Evolutionary conservation across 2,113 vertebrate species (phyloP).

Genomic region (Percopsis transmontana): DNA sequence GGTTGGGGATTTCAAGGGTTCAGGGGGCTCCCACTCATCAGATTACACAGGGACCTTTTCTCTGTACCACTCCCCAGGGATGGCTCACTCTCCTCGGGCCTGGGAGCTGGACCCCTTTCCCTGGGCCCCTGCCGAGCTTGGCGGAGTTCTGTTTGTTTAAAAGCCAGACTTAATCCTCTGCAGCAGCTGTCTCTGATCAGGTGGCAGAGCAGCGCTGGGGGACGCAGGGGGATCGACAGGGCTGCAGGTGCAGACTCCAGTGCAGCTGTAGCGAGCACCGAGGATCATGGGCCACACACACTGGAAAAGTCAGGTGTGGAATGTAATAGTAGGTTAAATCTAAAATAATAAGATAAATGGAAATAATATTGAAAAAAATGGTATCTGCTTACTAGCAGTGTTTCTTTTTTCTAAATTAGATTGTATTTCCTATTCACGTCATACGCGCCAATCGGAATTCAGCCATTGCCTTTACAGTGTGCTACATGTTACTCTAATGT

Average conservation of each 20-base stretch:
- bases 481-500: no score
- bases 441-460: no score
- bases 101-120: constrained; percentile 46
- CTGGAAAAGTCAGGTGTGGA: constrained; percentile 24
- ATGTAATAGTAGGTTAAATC: no score
- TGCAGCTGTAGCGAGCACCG: constrained; percentile 43
- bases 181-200: constrained; percentile 79
- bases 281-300: constrained; percentile 18
- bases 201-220: constrained; percentile 47
- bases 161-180: constrained; percentile 73
- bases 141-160: constrained; percentile 74
- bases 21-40: constrained; percentile 25
- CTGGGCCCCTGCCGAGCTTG: constrained; percentile 44
- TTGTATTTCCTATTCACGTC: no score
- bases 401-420: no score
- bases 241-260: constrained; percentile 51
- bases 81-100: constrained; percentile 40
- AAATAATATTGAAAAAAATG: no score
- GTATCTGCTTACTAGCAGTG: no score
- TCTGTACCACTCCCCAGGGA: constrained; percentile 54
- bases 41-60: constrained; percentile 46
- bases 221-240: constrained; percentile 31
- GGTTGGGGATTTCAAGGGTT: constrained; percentile 8
- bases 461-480: no score
- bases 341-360: no score